Conservation (phyloP, 2,797 vertebrate genomes). For the Hippopotamyrus pictus region DNA sequence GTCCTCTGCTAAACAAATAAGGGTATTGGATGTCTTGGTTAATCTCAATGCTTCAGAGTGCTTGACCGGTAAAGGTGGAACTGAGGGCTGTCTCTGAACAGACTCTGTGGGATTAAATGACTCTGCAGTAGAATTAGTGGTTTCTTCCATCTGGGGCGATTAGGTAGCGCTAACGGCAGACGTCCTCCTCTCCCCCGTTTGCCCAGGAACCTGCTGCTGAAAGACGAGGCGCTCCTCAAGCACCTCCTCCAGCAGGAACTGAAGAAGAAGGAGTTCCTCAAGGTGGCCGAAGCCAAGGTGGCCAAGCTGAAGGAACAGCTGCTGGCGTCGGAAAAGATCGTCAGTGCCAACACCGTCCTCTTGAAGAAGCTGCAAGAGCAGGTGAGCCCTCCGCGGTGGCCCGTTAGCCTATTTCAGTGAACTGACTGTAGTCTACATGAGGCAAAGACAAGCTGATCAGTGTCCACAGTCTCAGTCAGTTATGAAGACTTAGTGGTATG, state of each 20-base stretch:
- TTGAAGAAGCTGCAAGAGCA: constrained; percentile 91
- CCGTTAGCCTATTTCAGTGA: not conserved
- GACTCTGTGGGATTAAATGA: not conserved
- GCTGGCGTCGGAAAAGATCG: constrained; percentile 83
- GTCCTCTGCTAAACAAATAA: not conserved
- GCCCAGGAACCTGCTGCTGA: constrained; percentile 75
- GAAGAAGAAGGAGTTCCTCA: constrained; percentile 83
- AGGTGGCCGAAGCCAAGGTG: constrained; percentile 80
- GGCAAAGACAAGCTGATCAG: not conserved
- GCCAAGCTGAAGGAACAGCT: constrained; percentile 82
- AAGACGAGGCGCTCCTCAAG: constrained; percentile 80
- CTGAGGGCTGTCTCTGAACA: not conserved
- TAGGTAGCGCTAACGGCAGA: not conserved
- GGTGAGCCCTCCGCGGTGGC: constrained; percentile 50
- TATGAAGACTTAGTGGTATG: not conserved
- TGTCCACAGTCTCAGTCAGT: not conserved
- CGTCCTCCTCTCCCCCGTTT: not conserved
- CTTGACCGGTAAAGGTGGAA: not conserved
- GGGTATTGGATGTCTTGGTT: not conserved
- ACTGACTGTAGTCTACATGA: not conserved
- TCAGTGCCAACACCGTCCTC: constrained; percentile 74
- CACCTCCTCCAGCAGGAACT: constrained; percentile 86
- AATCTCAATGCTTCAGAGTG: not conserved
- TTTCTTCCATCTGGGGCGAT: not conserved
- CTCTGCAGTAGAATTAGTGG: not conserved